Percentiles rank a stretch among this genome's conserved stretches.
phyloP scores from a whole-genome alignment of 1,140 invertebrate genomes.

The Megathymus violae region DNA sequence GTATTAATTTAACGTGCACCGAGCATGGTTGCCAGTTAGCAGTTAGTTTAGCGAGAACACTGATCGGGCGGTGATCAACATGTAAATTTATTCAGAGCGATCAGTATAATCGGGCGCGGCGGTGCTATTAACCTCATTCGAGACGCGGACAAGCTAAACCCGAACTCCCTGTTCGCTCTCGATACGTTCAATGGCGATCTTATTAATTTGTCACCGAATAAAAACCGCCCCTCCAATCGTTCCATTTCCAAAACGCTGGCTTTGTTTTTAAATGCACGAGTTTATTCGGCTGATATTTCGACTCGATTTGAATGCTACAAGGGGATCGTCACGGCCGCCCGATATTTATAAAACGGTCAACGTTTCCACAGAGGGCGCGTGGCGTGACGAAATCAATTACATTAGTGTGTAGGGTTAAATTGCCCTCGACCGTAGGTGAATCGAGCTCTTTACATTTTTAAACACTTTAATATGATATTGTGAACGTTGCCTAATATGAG shows the following conservation, averaged over 20 bases:
- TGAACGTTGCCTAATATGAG: slow-evolving; percentile 29
- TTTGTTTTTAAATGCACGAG: slow-evolving; percentile 28
- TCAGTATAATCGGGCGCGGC: slow-evolving; percentile 70
- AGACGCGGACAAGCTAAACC: slow-evolving; percentile 61
- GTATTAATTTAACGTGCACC: slow-evolving; percentile 58
- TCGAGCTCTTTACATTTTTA: slow-evolving; percentile 24
- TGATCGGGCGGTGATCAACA: slow-evolving; percentile 74
- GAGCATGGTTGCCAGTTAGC: slow-evolving; percentile 57
- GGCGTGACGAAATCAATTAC: slow-evolving; percentile 47
- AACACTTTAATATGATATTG: slow-evolving; percentile 19
- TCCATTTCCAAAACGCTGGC: slow-evolving; percentile 20
- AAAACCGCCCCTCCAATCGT: slow-evolving; percentile 14
- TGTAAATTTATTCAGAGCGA: slow-evolving; percentile 80
- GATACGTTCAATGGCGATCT: slow-evolving; percentile 49
- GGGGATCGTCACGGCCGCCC: slow-evolving; percentile 29
- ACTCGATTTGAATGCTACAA: no score
- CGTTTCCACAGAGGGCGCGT: slow-evolving; percentile 33
- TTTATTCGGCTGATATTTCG: no score
- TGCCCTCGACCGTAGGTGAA: slow-evolving; percentile 15
- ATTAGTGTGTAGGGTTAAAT: slow-evolving; percentile 40
- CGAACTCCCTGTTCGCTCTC: slow-evolving; percentile 45
- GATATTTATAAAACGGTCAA: slow-evolving; percentile 40
- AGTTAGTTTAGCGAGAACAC: slow-evolving; percentile 63
- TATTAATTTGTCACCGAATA: slow-evolving; percentile 54
- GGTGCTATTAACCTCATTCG: slow-evolving; percentile 77